Evolutionary conservation across 2,888 invertebrate genomes (phyloP).

Genomic region (Drosophila monieri): DNA sequence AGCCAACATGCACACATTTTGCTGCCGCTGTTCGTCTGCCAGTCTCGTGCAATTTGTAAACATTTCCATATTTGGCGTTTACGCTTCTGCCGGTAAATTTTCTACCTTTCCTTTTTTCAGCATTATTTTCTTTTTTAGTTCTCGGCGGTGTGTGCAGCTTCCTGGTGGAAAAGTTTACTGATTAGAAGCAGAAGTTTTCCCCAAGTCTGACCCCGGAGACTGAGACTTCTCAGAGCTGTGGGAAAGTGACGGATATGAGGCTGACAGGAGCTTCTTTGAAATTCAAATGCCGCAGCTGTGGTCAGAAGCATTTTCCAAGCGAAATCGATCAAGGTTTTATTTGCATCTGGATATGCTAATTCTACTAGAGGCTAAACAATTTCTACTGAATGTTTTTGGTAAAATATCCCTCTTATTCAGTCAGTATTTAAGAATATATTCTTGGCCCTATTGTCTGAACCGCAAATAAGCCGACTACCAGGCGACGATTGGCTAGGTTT

Average conservation of each 20-base stretch:
- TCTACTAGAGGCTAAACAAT: background rate
- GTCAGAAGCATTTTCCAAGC: background rate
- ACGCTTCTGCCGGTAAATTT: conserved; percentile 45
- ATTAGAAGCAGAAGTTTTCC: conserved; percentile 39
- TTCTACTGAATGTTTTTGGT: too few relatives aligned
- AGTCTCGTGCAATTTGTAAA: conserved; percentile 80
- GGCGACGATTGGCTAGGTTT: conserved; percentile 22
- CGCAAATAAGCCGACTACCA: background rate
- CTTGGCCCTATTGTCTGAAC: background rate
- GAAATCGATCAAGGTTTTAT: background rate
- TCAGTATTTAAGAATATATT: background rate
- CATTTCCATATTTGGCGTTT: conserved; percentile 81
- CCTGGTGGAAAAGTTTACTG: conserved; percentile 41
- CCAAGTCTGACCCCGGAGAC: conserved; percentile 23
- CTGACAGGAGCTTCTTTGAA: conserved; percentile 28
- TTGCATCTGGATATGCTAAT: background rate
- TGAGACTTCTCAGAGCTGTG: conserved; percentile 16
- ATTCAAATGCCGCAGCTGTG: conserved; percentile 7
- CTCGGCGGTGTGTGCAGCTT: conserved; percentile 19
- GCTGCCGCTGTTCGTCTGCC: conserved; percentile 37
- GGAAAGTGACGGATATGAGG: conserved; percentile 41
- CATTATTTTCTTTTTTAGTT: background rate
- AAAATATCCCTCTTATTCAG: background rate
- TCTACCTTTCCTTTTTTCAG: conserved; percentile 18
- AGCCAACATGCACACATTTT: conserved; percentile 13